Evolutionary conservation across 2,797 vertebrate species (phyloP).

Genomic region (Dicrostonyx torquatus): DNA sequence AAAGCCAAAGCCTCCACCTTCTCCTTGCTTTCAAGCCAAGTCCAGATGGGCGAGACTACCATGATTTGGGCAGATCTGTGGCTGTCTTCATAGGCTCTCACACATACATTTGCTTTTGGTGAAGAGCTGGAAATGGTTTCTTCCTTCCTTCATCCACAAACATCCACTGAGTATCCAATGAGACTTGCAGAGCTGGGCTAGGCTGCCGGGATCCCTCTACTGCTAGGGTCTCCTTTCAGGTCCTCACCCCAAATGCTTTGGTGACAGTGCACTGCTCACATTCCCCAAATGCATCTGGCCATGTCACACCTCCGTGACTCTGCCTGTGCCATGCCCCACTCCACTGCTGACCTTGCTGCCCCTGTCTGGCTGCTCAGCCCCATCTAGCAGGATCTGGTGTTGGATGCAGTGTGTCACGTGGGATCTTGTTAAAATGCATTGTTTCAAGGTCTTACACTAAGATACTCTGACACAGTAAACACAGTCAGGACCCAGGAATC

Average conservation of each 20-base stretch:
- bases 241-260: not conserved
- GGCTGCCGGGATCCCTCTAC: not conserved
- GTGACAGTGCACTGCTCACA: not conserved
- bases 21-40: not conserved
- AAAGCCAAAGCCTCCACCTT: not conserved
- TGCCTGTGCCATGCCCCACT: not conserved
- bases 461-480: not conserved
- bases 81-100: not conserved
- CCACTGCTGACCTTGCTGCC: not conserved
- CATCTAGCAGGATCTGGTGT: not conserved
- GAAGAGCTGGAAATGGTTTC: constrained; percentile 43
- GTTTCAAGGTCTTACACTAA: not conserved
- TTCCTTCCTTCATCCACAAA: constrained; percentile 32
- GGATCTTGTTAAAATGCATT: constrained; percentile 6
- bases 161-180: not conserved
- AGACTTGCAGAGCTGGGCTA: not conserved
- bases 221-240: not conserved
- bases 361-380: constrained; percentile 38
- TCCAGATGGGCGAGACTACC: not conserved
- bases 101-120: constrained; percentile 29
- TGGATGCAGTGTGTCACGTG: not conserved
- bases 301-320: not conserved
- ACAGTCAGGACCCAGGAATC: not conserved
- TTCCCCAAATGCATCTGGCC: not conserved
- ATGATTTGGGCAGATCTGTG: not conserved